Conservation (phyloP, 2,888 invertebrate genomes). For the Diachrysia chrysitis region DNA sequence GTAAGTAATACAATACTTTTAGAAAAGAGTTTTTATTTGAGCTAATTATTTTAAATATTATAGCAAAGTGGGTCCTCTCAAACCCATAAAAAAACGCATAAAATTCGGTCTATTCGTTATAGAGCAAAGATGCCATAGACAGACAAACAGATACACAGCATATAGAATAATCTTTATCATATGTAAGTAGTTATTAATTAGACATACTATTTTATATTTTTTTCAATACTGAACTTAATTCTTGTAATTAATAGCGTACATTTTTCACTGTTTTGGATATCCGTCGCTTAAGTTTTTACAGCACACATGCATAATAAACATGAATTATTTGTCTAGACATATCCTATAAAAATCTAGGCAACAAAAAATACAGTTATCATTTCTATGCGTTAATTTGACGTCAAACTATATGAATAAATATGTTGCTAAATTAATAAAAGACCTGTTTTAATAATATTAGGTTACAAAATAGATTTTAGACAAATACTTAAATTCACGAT, state of each 20-base stretch:
- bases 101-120: no score
- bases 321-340: conserved; percentile 15
- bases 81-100: no score
- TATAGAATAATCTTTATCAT: no score
- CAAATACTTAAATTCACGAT: not conserved
- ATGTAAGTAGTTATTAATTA: no score
- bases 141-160: no score
- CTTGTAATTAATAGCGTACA: not conserved
- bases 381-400: conserved; percentile 7
- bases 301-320: not conserved
- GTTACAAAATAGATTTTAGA: not conserved
- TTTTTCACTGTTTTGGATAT: not conserved
- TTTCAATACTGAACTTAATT: no score
- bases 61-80: no score
- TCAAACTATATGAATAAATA: not conserved
- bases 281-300: not conserved
- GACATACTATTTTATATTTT: no score
- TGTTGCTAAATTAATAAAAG: not conserved
- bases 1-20: no score
- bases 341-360: conserved; percentile 19
- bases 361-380: not conserved
- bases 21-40: no score
- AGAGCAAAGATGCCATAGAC: no score
- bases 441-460: not conserved
- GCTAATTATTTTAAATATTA: no score